Evolutionary conservation across 2,113 vertebrate species (phyloP), one percentile per base, ranked within the genome.

Genomic region (Boulengeromyrus knoepffleri): DNA sequence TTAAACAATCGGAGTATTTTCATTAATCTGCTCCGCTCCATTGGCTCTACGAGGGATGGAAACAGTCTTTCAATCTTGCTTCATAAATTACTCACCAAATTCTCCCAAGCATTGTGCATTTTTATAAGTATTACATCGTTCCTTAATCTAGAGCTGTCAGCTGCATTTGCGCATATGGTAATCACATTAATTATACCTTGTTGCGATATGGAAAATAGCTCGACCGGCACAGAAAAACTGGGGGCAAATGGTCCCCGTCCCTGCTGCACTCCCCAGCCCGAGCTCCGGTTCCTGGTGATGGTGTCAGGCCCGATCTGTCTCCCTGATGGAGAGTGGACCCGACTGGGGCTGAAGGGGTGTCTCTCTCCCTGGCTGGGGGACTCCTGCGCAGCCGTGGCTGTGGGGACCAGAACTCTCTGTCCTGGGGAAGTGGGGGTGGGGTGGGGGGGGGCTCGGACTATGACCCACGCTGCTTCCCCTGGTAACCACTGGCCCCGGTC

Each of bases 121-220:
- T 58, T 88, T 31, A 88, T 66, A 88, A 88, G 21, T 45, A 88
- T 88, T 88, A 88, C 87, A 83, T 88, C 46, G 46, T 93, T 91
- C 92, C 89, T 93, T 91, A 92, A 92, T 92, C 92, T 92, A 93
- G 93, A 90, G 94, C 96, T 96, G 96, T 96, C 96, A 96, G 91
- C 95, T 90, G 92, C 95, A 95, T 95, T 95, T 95, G 90, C 92
- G 94, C 95, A 93, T 95, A 95, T 95, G 95, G 95, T 96, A 96
- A 96, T 96, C 94, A 94, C 95, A 96, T 96, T 96, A 96, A 96
- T 96, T 96, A 95, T 95, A 95, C 95, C 88, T 90, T 84, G 39
- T 86, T 84, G 88, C 85, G 88, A 80, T 87, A 88, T 89, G 90
- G 89, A 91, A 95, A 95, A 95, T 95, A 95, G 94, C 95, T 95